Conservation (phyloP, 2,797 vertebrate species). For the Hydrophis major region DNA sequence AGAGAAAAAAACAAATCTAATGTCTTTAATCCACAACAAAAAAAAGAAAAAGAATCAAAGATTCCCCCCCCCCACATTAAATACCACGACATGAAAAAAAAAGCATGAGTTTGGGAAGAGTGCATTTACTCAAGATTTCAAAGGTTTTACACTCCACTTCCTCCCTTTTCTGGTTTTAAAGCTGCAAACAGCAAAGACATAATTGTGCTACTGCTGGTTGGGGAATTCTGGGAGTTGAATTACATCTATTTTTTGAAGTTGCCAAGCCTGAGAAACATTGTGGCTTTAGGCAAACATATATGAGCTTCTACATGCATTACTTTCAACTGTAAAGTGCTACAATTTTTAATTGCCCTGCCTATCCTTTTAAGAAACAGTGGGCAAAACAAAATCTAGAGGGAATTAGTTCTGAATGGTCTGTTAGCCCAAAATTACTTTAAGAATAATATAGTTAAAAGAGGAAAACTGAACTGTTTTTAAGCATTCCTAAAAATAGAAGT, state of each 20-base stretch:
- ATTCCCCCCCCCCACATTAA: not conserved
- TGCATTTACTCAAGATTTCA: not conserved
- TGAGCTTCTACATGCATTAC: not conserved
- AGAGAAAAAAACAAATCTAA: slow-evolving; percentile 1
- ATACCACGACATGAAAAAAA: not conserved
- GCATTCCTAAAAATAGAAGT: not conserved
- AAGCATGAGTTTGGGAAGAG: not conserved
- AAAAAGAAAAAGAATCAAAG: slow-evolving; percentile 14
- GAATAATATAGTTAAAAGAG: not conserved
- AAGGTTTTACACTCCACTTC: not conserved
- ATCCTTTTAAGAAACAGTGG: not conserved
- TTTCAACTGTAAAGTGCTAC: not conserved
- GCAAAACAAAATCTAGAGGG: not conserved
- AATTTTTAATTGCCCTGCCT: not conserved
- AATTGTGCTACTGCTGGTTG: no score
- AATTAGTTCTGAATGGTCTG: not conserved
- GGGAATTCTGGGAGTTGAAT: not conserved
- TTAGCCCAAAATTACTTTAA: not conserved
- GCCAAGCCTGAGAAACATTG: not conserved
- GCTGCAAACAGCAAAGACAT: not conserved
- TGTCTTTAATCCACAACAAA: slow-evolving; percentile 27
- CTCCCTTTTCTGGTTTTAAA: not conserved
- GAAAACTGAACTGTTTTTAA: not conserved
- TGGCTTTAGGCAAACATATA: not conserved
- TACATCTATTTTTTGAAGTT: not conserved